Percentiles rank a stretch among this genome's conserved stretches.
These are phyloP conservation scores for Uropsilus gracilis DNA, from an alignment of 2,113 vertebrate genomes.

Conservation along the genomic window DNA sequence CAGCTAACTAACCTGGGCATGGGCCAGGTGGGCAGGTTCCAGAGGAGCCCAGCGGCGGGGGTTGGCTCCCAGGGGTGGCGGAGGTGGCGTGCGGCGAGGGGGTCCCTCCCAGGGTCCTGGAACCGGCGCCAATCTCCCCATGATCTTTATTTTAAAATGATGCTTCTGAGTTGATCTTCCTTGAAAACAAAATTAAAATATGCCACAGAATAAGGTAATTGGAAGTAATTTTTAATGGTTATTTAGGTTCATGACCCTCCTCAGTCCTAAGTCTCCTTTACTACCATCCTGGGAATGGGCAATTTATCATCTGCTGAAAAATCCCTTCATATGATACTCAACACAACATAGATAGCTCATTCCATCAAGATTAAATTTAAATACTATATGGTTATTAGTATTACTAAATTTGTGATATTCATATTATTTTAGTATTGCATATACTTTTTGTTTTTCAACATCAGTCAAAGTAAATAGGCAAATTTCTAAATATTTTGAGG, in stretches of 20 bases:
- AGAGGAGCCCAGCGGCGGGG: too few relatives aligned
- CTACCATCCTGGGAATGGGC: neutral
- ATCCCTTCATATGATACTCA: neutral
- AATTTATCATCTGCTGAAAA: neutral
- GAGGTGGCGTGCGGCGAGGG: too few relatives aligned
- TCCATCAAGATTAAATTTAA: neutral
- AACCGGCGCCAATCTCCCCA: too few relatives aligned
- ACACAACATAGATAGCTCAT: neutral
- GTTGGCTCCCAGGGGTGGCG: too few relatives aligned
- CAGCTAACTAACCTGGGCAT: too few relatives aligned
- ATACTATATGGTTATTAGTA: neutral
- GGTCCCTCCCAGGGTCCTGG: too few relatives aligned
- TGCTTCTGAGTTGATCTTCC: slow-evolving; percentile 7
- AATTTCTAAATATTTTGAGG: neutral
- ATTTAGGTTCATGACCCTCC: neutral
- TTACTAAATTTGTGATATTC: neutral
- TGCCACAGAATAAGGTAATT: neutral
- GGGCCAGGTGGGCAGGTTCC: too few relatives aligned
- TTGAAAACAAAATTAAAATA: neutral
- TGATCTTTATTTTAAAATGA: neutral
- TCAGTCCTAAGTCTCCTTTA: neutral
- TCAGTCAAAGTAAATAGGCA: neutral
- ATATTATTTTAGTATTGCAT: neutral
- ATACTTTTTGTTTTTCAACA: slow-evolving; percentile 6
- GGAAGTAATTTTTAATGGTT: slow-evolving; percentile 17